Evolutionary conservation across 1,140 invertebrate species (phyloP).

Genomic region (Spodoptera frugiperda): DNA sequence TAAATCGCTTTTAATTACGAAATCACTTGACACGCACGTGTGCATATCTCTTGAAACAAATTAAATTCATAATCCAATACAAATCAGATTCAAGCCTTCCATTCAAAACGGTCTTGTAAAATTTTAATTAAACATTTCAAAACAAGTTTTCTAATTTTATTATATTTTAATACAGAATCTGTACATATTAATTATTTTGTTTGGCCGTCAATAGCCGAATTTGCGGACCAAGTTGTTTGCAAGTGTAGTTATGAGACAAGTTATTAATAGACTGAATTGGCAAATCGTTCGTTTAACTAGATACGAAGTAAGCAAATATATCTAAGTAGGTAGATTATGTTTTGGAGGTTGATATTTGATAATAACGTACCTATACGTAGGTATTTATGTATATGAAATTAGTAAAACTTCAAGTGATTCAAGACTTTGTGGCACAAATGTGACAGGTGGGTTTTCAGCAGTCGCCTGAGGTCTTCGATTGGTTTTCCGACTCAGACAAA

Average conservation of each 20-base stretch:
- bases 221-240: slow-evolving; percentile 3
- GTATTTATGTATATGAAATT: too few species aligned
- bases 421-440: too few species aligned
- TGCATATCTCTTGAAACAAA: too few species aligned
- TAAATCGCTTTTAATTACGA: too few species aligned
- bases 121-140: slow-evolving; percentile 11
- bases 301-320: neutral
- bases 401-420: too few species aligned
- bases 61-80: neutral
- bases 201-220: neutral
- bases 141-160: slow-evolving; percentile 20
- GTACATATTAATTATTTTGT: neutral
- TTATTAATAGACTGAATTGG: slow-evolving; percentile 13
- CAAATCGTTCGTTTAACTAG: neutral
- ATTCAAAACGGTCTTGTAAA: neutral
- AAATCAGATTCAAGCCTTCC: neutral
- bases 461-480: too few species aligned
- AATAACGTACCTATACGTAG: too few species aligned
- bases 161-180: neutral
- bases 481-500: too few species aligned
- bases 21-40: too few species aligned
- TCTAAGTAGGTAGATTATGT: too few species aligned
- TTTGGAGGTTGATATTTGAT: too few species aligned
- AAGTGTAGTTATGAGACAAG: slow-evolving; percentile 7
- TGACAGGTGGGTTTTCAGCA: too few species aligned